Evolutionary conservation across 2,888 invertebrate species (phyloP), one percentile per base, ranked within the genome.

Genomic region (Hanleya hanleyi): DNA sequence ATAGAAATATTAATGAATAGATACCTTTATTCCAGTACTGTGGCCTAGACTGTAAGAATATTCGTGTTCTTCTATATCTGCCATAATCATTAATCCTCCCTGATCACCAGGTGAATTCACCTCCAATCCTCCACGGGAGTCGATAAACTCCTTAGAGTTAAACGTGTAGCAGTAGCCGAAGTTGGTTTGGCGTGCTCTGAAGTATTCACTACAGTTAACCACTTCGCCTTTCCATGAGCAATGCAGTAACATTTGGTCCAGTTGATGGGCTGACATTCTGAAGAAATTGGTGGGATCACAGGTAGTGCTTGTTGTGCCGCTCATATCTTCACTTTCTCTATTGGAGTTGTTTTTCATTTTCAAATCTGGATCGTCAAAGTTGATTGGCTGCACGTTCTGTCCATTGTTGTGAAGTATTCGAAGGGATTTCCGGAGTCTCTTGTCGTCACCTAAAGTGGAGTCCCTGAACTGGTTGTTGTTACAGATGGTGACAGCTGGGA

Each of bases 61-160:
- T 32, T 57, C 57, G 29, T 57, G 57, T 57, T 57, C 57, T 9
- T 57, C 57, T 29, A 57, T 57, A 32, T 57, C 57, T 29, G 29
- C 12, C 26, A 26, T 29, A 26, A 57, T 12, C 9, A 15, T 26
- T 3, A 57, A 26, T 57, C 57, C 57, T 4, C 57, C 57, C 15
- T 4, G 7, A 4, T 57, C 57, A 4, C 57, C 57, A 22, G 57
- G 57, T 29, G 4, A 7, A 2, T 1, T 7, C 26, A 32, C 26
- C 26, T 57, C 29, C 57, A 57, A 15, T 22, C 29, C 15, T 1
- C 57, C 57, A 32, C 29, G 22, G 1, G 4, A 29, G 2, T 22
- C 26, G 22, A 57, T 57, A 32, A 22, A 57, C 15, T 57, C 57
- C 32, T 15, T 57, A 2, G 57, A 57, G 32, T 57, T 57, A 32